Conservation (phyloP, 23 tunicate genomes). For the Trididemnum clinides region DNA sequence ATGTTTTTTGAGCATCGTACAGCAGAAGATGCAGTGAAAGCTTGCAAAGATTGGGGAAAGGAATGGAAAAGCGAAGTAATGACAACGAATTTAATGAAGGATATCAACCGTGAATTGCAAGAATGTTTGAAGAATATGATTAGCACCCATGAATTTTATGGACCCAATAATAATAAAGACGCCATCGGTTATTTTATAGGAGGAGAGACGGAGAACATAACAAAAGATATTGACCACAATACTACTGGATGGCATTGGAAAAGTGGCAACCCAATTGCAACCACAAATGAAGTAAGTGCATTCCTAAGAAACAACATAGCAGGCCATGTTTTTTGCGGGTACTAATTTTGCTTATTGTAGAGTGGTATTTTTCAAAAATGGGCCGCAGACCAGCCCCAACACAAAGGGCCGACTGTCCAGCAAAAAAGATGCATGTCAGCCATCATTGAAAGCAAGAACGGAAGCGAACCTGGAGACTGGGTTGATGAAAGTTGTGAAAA, state of each 20-base stretch:
- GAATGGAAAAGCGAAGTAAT: background rate
- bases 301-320: background rate
- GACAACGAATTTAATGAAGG: background rate
- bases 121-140: slow-evolving; percentile 1
- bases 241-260: slow-evolving; percentile 5
- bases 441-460: background rate
- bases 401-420: background rate
- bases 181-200: background rate
- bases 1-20: background rate
- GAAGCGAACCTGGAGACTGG: slow-evolving; percentile 24
- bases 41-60: background rate
- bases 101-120: background rate
- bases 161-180: background rate
- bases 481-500: slow-evolving; percentile 14
- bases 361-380: background rate
- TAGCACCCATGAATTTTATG: background rate
- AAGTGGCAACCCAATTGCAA: background rate
- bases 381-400: background rate
- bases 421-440: slow-evolving; percentile 8
- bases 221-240: background rate
- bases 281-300: background rate
- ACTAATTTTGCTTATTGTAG: background rate
- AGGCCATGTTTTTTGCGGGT: background rate
- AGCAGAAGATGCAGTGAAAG: background rate
- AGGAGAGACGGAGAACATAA: background rate